Evolutionary conservation across 2,797 vertebrate genomes (phyloP).

Genomic region (Periophthalmus magnuspinnatus): DNA sequence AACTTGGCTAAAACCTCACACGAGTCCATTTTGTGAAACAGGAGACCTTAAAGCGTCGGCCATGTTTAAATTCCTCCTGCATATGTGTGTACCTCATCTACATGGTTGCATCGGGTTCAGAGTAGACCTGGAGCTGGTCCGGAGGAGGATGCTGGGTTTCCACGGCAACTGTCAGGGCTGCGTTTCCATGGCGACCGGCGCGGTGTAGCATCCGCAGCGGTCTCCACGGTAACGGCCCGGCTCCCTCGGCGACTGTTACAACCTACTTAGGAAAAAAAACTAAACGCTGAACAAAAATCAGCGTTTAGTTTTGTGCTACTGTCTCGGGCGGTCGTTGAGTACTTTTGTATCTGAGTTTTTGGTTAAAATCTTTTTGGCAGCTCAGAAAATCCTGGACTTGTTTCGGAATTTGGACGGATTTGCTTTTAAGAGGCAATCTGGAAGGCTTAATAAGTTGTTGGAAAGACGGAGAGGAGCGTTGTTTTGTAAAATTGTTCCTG

Average conservation of each 20-base stretch:
- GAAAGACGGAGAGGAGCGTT: conserved; percentile 1
- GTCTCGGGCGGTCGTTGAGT: background rate
- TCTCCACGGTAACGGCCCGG: conserved; percentile 27
- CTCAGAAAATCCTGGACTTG: conserved; percentile 6
- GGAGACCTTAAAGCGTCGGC: no score
- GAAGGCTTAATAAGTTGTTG: conserved; percentile 23
- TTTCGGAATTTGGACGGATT: conserved; percentile 16
- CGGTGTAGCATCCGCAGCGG: conserved; percentile 26
- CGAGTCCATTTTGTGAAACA: no score
- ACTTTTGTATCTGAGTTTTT: conserved; percentile 4
- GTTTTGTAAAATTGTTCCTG: background rate
- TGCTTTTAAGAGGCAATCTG: conserved; percentile 30
- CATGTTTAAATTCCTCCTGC: no score
- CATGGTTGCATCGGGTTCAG: background rate
- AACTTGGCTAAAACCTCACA: no score
- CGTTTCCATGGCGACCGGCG: conserved; percentile 33
- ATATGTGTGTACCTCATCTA: no score
- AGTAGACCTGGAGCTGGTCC: conserved; percentile 1
- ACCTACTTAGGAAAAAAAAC: background rate
- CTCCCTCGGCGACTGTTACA: conserved; percentile 11
- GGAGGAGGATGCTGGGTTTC: conserved; percentile 24
- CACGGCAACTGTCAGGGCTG: conserved; percentile 22
- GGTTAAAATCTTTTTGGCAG: conserved; percentile 14
- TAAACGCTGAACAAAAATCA: no score
- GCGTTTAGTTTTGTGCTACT: background rate